Conservation (phyloP, 2,797 vertebrate species). For the Pseudomugil gertrudae region DNA sequence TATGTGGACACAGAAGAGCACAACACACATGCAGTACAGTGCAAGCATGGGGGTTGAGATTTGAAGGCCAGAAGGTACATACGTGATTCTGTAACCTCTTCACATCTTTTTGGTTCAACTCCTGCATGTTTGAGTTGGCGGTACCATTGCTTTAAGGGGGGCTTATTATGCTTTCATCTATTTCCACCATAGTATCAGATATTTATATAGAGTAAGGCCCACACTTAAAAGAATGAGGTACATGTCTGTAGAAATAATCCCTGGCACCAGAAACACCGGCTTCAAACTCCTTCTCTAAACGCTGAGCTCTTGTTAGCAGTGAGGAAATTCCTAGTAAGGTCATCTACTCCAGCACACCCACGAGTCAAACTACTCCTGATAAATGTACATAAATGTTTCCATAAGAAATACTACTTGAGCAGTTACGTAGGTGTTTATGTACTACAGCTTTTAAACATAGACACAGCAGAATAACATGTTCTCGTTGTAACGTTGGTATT, state of each 20-base stretch:
- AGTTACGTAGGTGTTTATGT: not conserved
- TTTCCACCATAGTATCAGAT: not conserved
- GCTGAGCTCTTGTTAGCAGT: not conserved
- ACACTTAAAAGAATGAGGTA: not conserved
- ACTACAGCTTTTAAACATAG: not conserved
- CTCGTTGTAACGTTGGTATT: not conserved
- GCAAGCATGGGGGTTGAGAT: slow-evolving; percentile 40
- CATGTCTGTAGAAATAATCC: not conserved
- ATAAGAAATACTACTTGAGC: not conserved
- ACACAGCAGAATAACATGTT: not conserved
- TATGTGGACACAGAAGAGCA: slow-evolving; percentile 40
- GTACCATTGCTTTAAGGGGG: slow-evolving; percentile 62
- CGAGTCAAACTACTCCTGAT: not conserved
- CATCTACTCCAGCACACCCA: not conserved
- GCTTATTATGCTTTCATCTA: slow-evolving; percentile 9
- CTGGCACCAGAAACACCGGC: not conserved
- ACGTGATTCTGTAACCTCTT: slow-evolving; percentile 45
- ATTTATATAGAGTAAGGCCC: not conserved
- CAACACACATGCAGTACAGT: slow-evolving; percentile 28
- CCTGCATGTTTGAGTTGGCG: slow-evolving; percentile 63
- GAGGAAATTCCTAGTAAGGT: not conserved
- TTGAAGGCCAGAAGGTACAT: slow-evolving; percentile 36
- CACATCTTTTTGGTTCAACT: slow-evolving; percentile 55
- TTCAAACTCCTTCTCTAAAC: not conserved
- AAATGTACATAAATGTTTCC: not conserved